Conservation (phyloP, 2,888 invertebrate species). For the Eumerus sabulonum region DNA sequence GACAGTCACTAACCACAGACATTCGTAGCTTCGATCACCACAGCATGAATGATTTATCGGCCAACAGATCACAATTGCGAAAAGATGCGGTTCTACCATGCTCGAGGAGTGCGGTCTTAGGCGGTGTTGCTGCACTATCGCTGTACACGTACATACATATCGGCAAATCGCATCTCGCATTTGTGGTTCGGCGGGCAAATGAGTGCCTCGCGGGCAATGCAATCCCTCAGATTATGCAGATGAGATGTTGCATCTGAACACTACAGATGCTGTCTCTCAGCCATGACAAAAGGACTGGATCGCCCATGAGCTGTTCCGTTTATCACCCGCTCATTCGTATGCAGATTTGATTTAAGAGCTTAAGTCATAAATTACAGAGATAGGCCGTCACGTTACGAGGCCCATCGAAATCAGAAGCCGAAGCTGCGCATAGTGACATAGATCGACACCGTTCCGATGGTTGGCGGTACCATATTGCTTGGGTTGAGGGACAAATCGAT, state of each 20-base stretch:
- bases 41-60: constrained; percentile 50
- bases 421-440: no score
- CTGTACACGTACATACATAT: constrained; percentile 6
- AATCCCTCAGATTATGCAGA: constrained; percentile 50
- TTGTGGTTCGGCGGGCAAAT: constrained; percentile 2
- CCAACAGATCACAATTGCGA: constrained; percentile 52
- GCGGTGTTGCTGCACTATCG: no score
- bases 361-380: constrained; percentile 40
- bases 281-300: constrained; percentile 11
- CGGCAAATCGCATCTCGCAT: constrained; percentile 49
- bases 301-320: background rate
- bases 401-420: background rate
- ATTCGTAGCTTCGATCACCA: constrained; percentile 23
- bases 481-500: constrained; percentile 18
- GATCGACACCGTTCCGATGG: no score
- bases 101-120: background rate
- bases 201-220: constrained; percentile 28
- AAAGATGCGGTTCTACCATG: constrained; percentile 42
- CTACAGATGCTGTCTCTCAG: constrained; percentile 21
- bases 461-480: constrained; percentile 19
- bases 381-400: constrained; percentile 7
- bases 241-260: constrained; percentile 41
- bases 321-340: constrained; percentile 10
- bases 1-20: background rate
- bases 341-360: constrained; percentile 23